Evolutionary conservation across 2,888 invertebrate species (phyloP).

Genomic region (Protula sp.): DNA sequence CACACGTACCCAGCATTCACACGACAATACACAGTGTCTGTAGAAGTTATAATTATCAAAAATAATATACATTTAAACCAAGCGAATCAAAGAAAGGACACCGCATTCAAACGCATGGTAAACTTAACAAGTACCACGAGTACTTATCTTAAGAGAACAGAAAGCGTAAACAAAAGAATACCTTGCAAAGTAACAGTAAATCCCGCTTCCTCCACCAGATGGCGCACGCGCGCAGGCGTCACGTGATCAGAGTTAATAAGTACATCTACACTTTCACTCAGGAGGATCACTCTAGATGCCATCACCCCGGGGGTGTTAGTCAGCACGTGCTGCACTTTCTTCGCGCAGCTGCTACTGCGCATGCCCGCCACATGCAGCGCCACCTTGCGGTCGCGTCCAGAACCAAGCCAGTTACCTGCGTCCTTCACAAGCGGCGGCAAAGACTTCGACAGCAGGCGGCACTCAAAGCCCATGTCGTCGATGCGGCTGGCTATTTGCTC

Average conservation of each 20-base stretch:
- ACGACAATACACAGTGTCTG: too few relatives aligned
- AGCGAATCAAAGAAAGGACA: too few relatives aligned
- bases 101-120: too few relatives aligned
- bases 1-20: too few relatives aligned
- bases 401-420: too few relatives aligned
- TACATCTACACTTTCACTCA: background rate
- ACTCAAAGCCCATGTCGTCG: constrained; percentile 86
- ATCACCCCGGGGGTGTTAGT: constrained; percentile 60
- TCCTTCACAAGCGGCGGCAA: background rate
- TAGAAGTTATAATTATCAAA: too few relatives aligned
- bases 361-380: constrained; percentile 61
- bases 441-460: too few relatives aligned
- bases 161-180: too few relatives aligned
- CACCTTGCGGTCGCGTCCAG: background rate
- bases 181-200: too few relatives aligned
- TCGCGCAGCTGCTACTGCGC: constrained; percentile 88
- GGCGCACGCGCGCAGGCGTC: background rate
- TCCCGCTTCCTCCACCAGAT: background rate
- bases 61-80: too few relatives aligned
- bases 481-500: constrained; percentile 66
- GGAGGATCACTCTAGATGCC: background rate
- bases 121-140: too few relatives aligned
- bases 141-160: too few relatives aligned
- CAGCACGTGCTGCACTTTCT: constrained; percentile 71
- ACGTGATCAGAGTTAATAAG: background rate